These are phyloP conservation scores for Philonicus albiceps DNA, from an alignment of 2,888 invertebrate genomes.

Conservation along the genomic window DNA sequence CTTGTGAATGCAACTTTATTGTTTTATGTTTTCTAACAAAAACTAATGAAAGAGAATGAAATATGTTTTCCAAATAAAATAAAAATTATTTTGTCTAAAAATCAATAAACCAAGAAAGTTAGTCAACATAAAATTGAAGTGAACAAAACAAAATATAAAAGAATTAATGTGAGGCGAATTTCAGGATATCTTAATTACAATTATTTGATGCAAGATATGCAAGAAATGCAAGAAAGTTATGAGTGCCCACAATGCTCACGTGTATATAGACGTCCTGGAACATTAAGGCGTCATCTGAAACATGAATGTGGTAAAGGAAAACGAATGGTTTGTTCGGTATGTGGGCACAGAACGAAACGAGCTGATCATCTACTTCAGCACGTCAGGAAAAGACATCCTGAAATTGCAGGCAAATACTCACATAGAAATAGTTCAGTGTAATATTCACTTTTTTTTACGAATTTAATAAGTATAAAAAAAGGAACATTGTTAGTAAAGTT, in stretches of 20 bases:
- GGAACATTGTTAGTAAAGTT: not conserved
- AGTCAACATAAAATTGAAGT: constrained; percentile 30
- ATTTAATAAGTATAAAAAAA: not conserved
- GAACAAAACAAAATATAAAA: not conserved
- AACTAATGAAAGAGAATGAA: constrained; percentile 45
- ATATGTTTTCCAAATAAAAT: constrained; percentile 6
- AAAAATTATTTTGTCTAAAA: constrained; percentile 9
- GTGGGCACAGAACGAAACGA: constrained; percentile 66
- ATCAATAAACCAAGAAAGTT: not conserved
- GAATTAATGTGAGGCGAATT: constrained; percentile 50
- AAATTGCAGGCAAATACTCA: constrained; percentile 60
- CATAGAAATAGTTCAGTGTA: constrained; percentile 23
- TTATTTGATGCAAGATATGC: constrained; percentile 41
- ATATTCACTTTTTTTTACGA: not conserved
- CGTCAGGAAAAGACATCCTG: constrained; percentile 64
- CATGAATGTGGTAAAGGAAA: constrained; percentile 68
- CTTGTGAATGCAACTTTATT: constrained; percentile 40
- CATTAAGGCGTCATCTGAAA: constrained; percentile 66
- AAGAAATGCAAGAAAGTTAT: constrained; percentile 56
- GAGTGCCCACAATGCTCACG: constrained; percentile 65
- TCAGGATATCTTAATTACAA: constrained; percentile 50
- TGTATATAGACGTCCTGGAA: constrained; percentile 66
- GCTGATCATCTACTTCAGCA: constrained; percentile 67
- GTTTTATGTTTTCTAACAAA: constrained; percentile 30
- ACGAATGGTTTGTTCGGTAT: constrained; percentile 65